A percentile compares a stretch with the other conserved stretches of the same genome.
phyloP scores from a whole-genome alignment of 2,797 vertebrate species.

The Scolopax rusticola region DNA sequence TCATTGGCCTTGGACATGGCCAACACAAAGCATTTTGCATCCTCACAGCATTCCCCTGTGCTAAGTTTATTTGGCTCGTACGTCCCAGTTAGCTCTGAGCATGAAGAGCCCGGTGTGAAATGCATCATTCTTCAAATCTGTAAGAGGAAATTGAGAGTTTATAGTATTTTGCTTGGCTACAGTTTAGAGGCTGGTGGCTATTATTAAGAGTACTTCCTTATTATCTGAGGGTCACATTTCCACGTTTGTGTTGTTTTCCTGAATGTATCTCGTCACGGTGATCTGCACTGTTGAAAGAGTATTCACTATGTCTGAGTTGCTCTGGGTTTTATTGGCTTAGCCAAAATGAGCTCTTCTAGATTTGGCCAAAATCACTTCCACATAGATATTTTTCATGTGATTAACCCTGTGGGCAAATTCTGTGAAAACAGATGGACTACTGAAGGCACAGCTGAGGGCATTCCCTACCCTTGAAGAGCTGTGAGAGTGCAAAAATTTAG shows the following conservation, averaged over 20 bases:
- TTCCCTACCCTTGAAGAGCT: neutral
- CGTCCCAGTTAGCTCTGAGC: neutral
- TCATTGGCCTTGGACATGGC: accelerated
- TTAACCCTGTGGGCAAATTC: neutral
- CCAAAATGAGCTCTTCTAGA: neutral
- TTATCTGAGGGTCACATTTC: neutral
- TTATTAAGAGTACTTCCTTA: neutral
- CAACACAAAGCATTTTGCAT: neutral
- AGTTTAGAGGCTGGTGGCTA: neutral
- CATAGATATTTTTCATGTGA: neutral
- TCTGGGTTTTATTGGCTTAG: neutral
- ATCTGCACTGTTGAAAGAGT: neutral
- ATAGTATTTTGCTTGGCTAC: neutral
- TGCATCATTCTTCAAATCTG: neutral
- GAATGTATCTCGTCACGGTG: neutral
- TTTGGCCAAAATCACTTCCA: neutral
- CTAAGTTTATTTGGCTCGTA: neutral
- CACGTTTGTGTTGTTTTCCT: neutral
- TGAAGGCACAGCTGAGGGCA: neutral
- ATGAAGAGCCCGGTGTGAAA: neutral
- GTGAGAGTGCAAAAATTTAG: neutral
- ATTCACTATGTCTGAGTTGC: neutral
- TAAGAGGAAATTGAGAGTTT: neutral
- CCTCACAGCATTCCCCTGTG: neutral
- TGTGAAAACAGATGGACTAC: neutral